A percentile compares a stretch with the other conserved stretches of the same genome.
phyloP scores from a whole-genome alignment of 2,113 vertebrate species.

The Cyanocitta stelleri region DNA sequence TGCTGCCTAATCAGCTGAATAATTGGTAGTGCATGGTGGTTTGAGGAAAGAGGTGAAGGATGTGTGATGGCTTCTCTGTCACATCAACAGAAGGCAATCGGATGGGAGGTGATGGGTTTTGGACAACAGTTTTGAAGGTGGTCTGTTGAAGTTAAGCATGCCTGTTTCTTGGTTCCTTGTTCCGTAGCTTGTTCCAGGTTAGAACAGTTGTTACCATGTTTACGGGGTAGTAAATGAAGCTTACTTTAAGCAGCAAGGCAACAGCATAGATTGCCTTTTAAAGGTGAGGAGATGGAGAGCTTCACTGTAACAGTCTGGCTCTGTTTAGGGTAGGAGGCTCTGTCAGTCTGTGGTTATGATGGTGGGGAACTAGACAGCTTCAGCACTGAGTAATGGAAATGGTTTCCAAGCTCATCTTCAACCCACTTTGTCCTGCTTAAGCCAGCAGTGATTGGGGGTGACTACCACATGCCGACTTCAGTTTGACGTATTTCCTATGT shows the following conservation, averaged over 20 bases:
- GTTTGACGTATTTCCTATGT: background rate
- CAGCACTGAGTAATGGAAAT: constrained; percentile 10
- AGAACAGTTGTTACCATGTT: background rate
- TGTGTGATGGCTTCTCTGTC: background rate
- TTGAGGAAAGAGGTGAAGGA: background rate
- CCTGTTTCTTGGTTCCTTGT: background rate
- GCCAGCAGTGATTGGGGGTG: background rate
- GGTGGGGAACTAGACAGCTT: background rate
- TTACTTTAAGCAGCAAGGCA: background rate
- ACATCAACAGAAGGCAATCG: background rate
- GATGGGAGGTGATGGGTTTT: background rate
- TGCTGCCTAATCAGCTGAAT: background rate
- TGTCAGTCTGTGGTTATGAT: background rate
- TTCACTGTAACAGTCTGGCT: background rate
- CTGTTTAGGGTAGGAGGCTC: background rate
- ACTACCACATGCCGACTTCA: background rate
- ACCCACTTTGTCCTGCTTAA: background rate
- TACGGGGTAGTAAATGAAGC: background rate
- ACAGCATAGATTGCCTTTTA: background rate
- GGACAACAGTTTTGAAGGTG: background rate
- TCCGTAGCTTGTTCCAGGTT: background rate
- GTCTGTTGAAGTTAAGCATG: background rate
- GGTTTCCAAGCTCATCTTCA: background rate
- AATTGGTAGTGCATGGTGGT: background rate
- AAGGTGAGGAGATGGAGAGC: background rate